Conservation (phyloP, 2,113 vertebrate genomes). For the Orcinus orca region DNA sequence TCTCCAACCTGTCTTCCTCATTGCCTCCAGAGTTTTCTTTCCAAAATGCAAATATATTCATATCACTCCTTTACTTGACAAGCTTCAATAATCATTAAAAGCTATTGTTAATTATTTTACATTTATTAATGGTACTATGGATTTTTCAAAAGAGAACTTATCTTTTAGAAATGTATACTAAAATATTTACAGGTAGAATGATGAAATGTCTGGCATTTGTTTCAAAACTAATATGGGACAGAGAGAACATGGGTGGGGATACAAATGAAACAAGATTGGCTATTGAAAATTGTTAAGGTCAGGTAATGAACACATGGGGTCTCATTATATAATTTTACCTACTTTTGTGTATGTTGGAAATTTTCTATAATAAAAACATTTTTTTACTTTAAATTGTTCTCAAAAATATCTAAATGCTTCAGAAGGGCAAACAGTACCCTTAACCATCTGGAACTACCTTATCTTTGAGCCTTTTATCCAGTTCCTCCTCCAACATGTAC, state of each 20-base stretch:
- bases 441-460: not conserved
- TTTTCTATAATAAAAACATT: not conserved
- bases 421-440: not conserved
- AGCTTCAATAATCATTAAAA: not conserved
- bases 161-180: not conserved
- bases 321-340: not conserved
- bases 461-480: not conserved
- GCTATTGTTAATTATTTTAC: not conserved
- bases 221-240: not conserved
- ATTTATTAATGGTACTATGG: not conserved
- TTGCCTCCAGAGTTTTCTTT: not conserved
- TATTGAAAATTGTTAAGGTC: not conserved
- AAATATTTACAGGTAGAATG: slow-evolving; percentile 13
- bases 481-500: not conserved
- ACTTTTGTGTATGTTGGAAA: not conserved
- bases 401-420: not conserved
- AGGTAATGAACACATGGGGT: not conserved
- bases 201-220: not conserved
- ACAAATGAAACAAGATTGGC: not conserved
- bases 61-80: not conserved
- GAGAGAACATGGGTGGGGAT: not conserved
- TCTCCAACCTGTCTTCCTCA: not conserved
- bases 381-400: not conserved
- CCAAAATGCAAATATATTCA: not conserved
- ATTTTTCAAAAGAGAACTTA: not conserved